These are phyloP conservation scores for Thalassoma bifasciatum DNA, from an alignment of 2,113 vertebrate genomes.

Conservation along the genomic window DNA sequence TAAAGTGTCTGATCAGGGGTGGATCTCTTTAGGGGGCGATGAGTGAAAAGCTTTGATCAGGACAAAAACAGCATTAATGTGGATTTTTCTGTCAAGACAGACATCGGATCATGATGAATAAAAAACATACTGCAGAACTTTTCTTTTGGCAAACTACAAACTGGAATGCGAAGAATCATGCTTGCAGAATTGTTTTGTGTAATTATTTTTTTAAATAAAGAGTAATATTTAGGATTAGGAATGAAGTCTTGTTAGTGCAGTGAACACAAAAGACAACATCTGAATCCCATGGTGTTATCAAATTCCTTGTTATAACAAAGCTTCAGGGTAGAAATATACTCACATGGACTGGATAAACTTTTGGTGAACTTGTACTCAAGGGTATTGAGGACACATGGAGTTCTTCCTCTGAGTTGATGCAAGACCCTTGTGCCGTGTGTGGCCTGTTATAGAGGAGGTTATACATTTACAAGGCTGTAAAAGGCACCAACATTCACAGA, in stretches of 20 bases:
- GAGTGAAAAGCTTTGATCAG: background rate
- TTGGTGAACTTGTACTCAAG: slow-evolving; percentile 1
- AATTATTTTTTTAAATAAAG: background rate
- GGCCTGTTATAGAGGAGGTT: background rate
- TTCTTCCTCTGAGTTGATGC: background rate
- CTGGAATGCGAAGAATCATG: background rate
- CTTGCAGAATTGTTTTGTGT: background rate
- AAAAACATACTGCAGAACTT: too few relatives aligned
- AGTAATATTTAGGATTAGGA: slow-evolving; percentile 2
- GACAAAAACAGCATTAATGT: background rate
- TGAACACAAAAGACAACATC: slow-evolving; percentile 7
- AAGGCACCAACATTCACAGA: background rate
- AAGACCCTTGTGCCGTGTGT: background rate
- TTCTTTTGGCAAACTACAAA: too few relatives aligned
- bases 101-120: background rate
- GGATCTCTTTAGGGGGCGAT: background rate
- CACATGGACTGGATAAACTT: background rate
- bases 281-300: background rate
- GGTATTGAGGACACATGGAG: background rate
- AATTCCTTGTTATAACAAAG: slow-evolving; percentile 21
- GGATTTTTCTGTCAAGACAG: slow-evolving; percentile 22
- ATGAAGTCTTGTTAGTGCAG: slow-evolving; percentile 30
- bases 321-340: background rate
- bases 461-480: slow-evolving; percentile 22
- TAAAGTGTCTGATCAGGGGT: slow-evolving; percentile 4